phyloP scores from a whole-genome alignment of 2,888 invertebrate genomes.

The Idaea dimidiata region DNA sequence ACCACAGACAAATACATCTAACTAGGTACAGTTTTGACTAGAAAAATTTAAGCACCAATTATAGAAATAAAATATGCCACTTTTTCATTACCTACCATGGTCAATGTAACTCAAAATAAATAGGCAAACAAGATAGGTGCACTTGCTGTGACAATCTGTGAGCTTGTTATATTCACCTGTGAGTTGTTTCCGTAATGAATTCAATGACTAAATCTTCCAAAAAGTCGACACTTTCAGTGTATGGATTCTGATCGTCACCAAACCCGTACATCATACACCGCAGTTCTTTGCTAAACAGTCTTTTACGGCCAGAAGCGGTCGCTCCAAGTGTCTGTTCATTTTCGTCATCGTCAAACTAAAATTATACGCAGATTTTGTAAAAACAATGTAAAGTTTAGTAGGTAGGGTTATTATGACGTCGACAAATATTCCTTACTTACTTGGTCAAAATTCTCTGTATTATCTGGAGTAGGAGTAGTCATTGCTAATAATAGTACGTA shows the following conservation, averaged over 20 bases:
- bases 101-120: too few species aligned
- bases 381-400: background rate
- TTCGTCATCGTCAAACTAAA: conserved; percentile 84
- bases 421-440: conserved; percentile 32
- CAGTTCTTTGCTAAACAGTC: conserved; percentile 94
- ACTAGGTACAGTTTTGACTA: too few species aligned
- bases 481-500: conserved; percentile 28
- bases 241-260: conserved; percentile 99
- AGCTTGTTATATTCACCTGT: conserved; percentile 75
- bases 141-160: too few species aligned
- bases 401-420: too few species aligned
- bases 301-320: conserved; percentile 87
- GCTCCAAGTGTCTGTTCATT: conserved; percentile 85
- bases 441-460: conserved; percentile 67
- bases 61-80: too few species aligned
- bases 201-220: conserved; percentile 98
- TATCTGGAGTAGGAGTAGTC: conserved; percentile 60
- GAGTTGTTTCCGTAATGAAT: conserved; percentile 97
- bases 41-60: too few species aligned
- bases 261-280: conserved; percentile 99
- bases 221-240: conserved; percentile 98
- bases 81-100: too few species aligned
- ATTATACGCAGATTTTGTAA: conserved; percentile 5
- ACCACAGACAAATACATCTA: too few species aligned
- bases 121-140: background rate